Evolutionary conservation across 2,797 vertebrate genomes (phyloP), one percentile per base, ranked within the genome.

Genomic region (Melanotaenia trifasciata): DNA sequence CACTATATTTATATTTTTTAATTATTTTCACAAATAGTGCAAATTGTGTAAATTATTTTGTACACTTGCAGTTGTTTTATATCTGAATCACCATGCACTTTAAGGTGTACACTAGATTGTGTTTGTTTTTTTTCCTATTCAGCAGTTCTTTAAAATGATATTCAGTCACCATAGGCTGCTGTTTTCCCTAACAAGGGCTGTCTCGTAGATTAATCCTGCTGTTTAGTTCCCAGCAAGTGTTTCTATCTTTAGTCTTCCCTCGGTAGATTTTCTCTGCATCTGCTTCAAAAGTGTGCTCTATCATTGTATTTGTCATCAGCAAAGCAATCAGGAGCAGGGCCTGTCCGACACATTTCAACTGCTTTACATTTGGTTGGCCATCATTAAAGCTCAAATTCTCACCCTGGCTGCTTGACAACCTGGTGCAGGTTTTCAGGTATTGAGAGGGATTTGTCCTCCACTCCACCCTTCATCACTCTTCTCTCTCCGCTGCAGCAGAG

Each of bases 401-500:
- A 78, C 72, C 64, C 47, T 78, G 67, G 65, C 78, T 76, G 70
- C 74, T 77, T 75, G 67, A 79, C 80, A 86, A 51, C 81, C 67
- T 86, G 75, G 72, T 78, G 64, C 80, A 79, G 66, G 56, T 40
- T 74, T 45, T 80, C 69, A 88, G 74, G 67, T 86, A 84, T 33
- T 51, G 38, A 47, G 70, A 63, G 82, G 67, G 26, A 67, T 38
- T 43, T 47, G 36, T 64, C 51, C 43, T 58, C 38, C 40, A 26
- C 70, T 57, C 54, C 35, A 74, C 56, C 58, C 76, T 59, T 50
- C 65, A 64, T 70, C 56, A 60, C 47, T 50, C 58, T 54, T 65
- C 65, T 45, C 4, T 73, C 66, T 76, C 56, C 81, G 85, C 87
- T 87, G 81, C 86, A 90, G 85, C 64, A 60, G 59, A 77, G 85